phyloP scores from a whole-genome alignment of 2,113 vertebrate genomes.

The Scortum barcoo region DNA sequence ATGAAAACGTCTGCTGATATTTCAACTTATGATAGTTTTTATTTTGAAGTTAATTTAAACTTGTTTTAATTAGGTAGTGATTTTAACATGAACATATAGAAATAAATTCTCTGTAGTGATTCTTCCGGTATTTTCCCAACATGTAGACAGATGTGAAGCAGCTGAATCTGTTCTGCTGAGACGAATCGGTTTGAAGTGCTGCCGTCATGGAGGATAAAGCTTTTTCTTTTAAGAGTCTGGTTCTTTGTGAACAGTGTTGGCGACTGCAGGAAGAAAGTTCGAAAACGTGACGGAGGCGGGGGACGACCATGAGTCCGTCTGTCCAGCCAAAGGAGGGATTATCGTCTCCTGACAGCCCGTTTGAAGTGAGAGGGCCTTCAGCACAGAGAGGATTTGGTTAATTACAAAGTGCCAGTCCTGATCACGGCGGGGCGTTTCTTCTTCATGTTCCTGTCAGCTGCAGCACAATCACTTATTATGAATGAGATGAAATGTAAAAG shows the following conservation, averaged over 20 bases:
- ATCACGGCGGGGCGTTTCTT: conserved; percentile 44
- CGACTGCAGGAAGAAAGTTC: conserved; percentile 10
- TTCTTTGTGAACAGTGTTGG: conserved; percentile 27
- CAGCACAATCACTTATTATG: conserved; percentile 32
- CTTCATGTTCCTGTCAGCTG: conserved; percentile 56
- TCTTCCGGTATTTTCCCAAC: neutral
- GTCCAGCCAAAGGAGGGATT: conserved; percentile 53
- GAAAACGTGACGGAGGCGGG: conserved; percentile 26
- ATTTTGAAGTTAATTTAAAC: too few species aligned
- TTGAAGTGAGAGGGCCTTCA: conserved; percentile 59
- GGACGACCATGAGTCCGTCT: conserved; percentile 1
- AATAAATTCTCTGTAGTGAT: neutral
- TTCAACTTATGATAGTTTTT: too few species aligned
- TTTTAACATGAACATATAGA: neutral
- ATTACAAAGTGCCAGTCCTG: conserved; percentile 71
- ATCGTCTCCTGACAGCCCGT: conserved; percentile 51
- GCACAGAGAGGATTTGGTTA: conserved; percentile 60
- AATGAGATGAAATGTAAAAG: conserved; percentile 27
- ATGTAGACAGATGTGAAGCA: neutral
- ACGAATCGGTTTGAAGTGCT: conserved; percentile 38
- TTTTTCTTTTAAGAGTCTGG: conserved; percentile 30
- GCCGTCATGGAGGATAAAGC: conserved; percentile 47
- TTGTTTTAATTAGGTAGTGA: neutral
- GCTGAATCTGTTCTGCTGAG: conserved; percentile 26
- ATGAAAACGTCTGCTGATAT: neutral